phyloP scores from a whole-genome alignment of 2,888 invertebrate species.

The Drosophila birchii region DNA sequence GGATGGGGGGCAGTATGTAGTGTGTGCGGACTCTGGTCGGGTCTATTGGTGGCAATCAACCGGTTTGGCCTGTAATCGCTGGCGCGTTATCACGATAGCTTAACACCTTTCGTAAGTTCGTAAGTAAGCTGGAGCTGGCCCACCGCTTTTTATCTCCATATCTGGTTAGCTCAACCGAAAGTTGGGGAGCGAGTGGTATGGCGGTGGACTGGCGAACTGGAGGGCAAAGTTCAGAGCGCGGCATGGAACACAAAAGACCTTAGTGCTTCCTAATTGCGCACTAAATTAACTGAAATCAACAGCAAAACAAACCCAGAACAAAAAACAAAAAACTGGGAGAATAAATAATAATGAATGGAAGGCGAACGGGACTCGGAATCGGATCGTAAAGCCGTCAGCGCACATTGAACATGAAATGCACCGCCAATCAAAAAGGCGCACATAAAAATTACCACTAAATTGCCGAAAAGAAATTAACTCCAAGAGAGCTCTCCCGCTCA shows the following conservation, averaged over 20 bases:
- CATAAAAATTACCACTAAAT: constrained; percentile 72
- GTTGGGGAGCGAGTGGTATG: constrained; percentile 2
- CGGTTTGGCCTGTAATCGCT: constrained; percentile 35
- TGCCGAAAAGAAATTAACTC: constrained; percentile 68
- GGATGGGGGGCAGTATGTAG: background rate
- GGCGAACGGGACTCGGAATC: constrained; percentile 45
- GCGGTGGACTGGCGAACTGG: constrained; percentile 2
- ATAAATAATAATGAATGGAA: constrained; percentile 49
- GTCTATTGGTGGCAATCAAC: constrained; percentile 36
- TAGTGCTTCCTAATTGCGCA: constrained; percentile 76
- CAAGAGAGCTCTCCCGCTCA: constrained; percentile 15
- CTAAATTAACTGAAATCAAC: constrained; percentile 65
- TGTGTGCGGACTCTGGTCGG: constrained; percentile 67
- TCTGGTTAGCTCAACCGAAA: constrained; percentile 44
- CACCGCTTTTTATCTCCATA: constrained; percentile 67
- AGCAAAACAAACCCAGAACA: constrained; percentile 20
- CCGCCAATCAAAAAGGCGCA: constrained; percentile 79
- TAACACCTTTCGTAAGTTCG: constrained; percentile 53
- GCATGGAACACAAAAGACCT: constrained; percentile 65
- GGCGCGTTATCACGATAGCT: constrained; percentile 62
- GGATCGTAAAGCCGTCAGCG: constrained; percentile 50
- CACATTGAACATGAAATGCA: constrained; percentile 61
- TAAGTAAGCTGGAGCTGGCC: constrained; percentile 35
- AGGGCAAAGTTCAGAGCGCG: constrained; percentile 68
- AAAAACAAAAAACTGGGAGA: constrained; percentile 18